Evolutionary conservation across 2,888 invertebrate species (phyloP).

Genomic region (Cryptocheilus praepositus): DNA sequence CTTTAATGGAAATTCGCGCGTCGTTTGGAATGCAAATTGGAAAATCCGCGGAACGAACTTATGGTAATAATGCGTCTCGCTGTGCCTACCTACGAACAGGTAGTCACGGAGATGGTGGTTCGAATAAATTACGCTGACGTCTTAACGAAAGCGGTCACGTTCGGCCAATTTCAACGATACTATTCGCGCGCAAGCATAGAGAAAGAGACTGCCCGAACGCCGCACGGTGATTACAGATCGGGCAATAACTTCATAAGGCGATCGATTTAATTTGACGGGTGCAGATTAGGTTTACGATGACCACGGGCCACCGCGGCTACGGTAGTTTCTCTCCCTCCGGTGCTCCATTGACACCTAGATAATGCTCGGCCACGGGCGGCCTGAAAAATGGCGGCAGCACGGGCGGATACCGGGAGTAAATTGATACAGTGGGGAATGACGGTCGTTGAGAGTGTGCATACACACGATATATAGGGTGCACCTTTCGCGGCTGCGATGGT

Average conservation of each 20-base stretch:
- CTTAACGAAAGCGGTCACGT: too few relatives aligned
- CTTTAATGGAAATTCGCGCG: too few relatives aligned
- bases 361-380: constrained; percentile 2
- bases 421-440: constrained; percentile 47
- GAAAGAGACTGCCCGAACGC: too few relatives aligned
- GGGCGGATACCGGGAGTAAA: constrained; percentile 35
- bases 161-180: too few relatives aligned
- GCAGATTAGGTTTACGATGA: constrained; percentile 1
- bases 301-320: not conserved
- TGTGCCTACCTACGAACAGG: too few relatives aligned
- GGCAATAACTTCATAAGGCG: not conserved
- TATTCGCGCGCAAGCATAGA: too few relatives aligned
- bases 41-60: too few relatives aligned
- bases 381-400: constrained; percentile 7
- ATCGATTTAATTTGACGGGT: constrained; percentile 6
- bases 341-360: constrained; percentile 2
- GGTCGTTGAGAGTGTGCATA: constrained; percentile 38
- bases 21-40: too few relatives aligned
- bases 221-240: too few relatives aligned
- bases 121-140: too few relatives aligned
- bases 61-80: constrained; percentile 4
- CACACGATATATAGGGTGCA: constrained; percentile 49
- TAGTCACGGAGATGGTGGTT: too few relatives aligned
- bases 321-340: not conserved
- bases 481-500: constrained; percentile 37